phyloP scores from a whole-genome alignment of 2,797 vertebrate genomes.

The Ctenopoma kingsleyae region DNA sequence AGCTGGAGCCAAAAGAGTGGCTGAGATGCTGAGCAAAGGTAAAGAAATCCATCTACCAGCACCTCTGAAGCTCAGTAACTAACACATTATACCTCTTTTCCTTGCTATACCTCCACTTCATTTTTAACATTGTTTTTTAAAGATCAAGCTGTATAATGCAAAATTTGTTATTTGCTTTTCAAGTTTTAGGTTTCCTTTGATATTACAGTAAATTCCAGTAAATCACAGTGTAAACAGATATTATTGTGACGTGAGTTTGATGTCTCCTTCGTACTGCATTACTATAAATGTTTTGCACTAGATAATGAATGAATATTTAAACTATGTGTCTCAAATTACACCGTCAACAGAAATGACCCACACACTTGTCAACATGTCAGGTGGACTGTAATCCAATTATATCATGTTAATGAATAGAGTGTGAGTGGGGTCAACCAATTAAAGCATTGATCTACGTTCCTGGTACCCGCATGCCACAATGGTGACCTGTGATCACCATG shows the following conservation, averaged over 20 bases:
- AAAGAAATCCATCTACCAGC: no score
- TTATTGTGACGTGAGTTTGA: not conserved
- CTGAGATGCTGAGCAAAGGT: no score
- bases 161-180: not conserved
- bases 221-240: constrained; percentile 38
- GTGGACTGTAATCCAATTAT: constrained; percentile 39
- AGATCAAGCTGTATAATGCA: no score
- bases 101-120: no score
- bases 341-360: not conserved
- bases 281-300: constrained; percentile 4
- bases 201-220: constrained; percentile 20
- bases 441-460: constrained; percentile 57
- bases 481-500: constrained; percentile 67
- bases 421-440: constrained; percentile 57
- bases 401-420: constrained; percentile 53
- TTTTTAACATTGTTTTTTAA: no score
- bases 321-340: constrained; percentile 3
- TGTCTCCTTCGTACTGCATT: not conserved
- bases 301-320: constrained; percentile 4
- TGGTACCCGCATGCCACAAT: constrained; percentile 27
- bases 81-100: no score
- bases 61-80: no score
- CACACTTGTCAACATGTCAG: constrained; percentile 38
- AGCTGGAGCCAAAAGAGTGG: no score
- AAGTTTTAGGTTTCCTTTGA: not conserved